Base-by-base conservation (phyloP, 1,140 invertebrate species). In the Aplysia californica region DNA sequence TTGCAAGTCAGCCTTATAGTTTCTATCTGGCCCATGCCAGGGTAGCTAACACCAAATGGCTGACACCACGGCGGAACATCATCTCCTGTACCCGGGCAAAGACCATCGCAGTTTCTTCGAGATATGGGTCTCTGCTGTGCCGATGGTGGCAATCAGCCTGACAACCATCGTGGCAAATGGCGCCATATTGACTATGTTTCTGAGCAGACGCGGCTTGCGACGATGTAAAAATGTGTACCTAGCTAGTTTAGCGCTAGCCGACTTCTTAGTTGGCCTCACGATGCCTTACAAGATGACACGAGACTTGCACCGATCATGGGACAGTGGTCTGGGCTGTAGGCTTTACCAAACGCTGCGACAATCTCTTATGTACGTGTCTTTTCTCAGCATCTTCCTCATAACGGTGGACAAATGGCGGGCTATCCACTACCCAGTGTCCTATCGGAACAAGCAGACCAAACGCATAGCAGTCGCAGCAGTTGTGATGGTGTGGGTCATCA, bases 341-440 rank as follows among this genome's bases (percentile, higher is more conserved):
- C 58, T 84, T 21, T 83, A 80, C 58, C 72, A 84, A 31, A 82
- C 81, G 36, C 20, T 82, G n/a, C 73, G 81, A 38, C 82, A 83
- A 61, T 81, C 85, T 10, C 69, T 86, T 23, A 77, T 77, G 18
- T 83, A 84, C 68, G 75, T 84, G 2, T 83, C 84, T 10, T 77
- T 86, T 50, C 59, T 85, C n/a, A 86, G 84, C 69, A 83, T 85
- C 36, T 82, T 86, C 39, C 73, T 86, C n/a, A 83, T 85, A 39
- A 84, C 80, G 41, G 66, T 82, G 21, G 85, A 86, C 68, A 64
- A 84, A 41, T 86, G 85, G 85, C 84, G 84, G 81, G 82, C 83
- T 3, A 82, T 84, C 26, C 83, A 83, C 73, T 85, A 83, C 72
- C 85, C 85, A 21, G 79, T 85, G 67, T 86, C 85, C 0, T 86